phyloP scores from a whole-genome alignment of 2,888 invertebrate species.

The Sipunculus nudus region DNA sequence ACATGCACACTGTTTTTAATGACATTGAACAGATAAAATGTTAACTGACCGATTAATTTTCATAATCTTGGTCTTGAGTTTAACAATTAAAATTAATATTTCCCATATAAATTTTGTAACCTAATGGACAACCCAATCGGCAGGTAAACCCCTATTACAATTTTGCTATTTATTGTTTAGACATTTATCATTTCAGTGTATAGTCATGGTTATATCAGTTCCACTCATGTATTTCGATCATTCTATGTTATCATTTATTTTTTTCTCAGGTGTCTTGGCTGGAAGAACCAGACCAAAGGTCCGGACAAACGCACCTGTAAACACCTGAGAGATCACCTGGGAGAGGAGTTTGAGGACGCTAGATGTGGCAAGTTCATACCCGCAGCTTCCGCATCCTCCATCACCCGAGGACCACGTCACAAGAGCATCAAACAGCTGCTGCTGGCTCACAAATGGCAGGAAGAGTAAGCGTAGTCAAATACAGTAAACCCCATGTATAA shows the following conservation, averaged over 20 bases:
- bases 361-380: slow-evolving; percentile 39
- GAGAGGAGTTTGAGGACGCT: slow-evolving; percentile 53
- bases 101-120: too few species aligned
- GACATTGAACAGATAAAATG: too few species aligned
- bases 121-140: too few species aligned
- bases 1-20: too few species aligned
- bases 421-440: slow-evolving; percentile 35
- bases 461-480: slow-evolving; percentile 49
- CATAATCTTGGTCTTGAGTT: too few species aligned
- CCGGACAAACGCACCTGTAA: slow-evolving; percentile 52
- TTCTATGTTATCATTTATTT: neutral
- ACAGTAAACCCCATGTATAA: too few species aligned
- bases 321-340: slow-evolving; percentile 54
- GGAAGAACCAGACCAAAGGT: slow-evolving; percentile 42
- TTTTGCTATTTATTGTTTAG: too few species aligned
- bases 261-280: slow-evolving; percentile 46
- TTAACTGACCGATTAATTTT: too few species aligned
- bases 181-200: too few species aligned
- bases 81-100: too few species aligned
- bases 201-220: too few species aligned
- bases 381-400: slow-evolving; percentile 37
- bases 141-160: too few species aligned
- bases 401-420: slow-evolving; percentile 43
- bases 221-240: neutral
- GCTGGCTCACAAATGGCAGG: slow-evolving; percentile 58